Base-by-base conservation (phyloP, 2,113 vertebrate species). In the Salvelinus sp. region DNA sequence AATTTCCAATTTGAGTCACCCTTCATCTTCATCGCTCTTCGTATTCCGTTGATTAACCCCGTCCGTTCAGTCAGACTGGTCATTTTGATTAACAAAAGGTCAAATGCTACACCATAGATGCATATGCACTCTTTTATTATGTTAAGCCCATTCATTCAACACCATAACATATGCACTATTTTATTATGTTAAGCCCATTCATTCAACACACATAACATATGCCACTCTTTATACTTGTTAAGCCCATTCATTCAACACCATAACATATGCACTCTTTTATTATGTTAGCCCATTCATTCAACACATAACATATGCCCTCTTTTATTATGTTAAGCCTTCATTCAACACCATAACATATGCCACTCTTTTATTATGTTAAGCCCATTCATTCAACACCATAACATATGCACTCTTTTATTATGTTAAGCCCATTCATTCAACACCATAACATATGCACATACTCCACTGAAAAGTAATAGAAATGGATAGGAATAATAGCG, bases 1-100 rank as follows among this genome's bases (percentile, higher is more conserved):
- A 44, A 79, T 79, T 77, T 74, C 28, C 65, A 69, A 23, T 69
- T 73, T 73, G 44, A 22, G 48, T 44, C 48, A 4, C 22, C 10
- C 25, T 23, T 23, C 33, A 23, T 68, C 38, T 27, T 44, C n/a
- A 22, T 48, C 38, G 2, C 38, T 44, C 38, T 18, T 38, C 22
- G 16, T 27, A 16, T 33, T 54, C 4, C 4, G 3, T 9, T 20
- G 44, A 48, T 70, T 50, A 9, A 70, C 22, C 3, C 58, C 44
- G 6, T 22, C 44, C 44, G 20, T 48, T n/a, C 22, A n/a, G 44
- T 23, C 44, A 14, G 20, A 14, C 54, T n/a, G 60, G 50, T 18
- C 3, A 20, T 25, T 20, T 2, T 16, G n/a, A 9, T 14, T 50
- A 25, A 22, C 38, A 47, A 70, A 70, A 50, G 68, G 44, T 50